A percentile compares a stretch with the other conserved stretches of the same genome.
Conservation (phyloP, 92 coral and sea anemone species). For the Bergia puertoricense region DNA sequence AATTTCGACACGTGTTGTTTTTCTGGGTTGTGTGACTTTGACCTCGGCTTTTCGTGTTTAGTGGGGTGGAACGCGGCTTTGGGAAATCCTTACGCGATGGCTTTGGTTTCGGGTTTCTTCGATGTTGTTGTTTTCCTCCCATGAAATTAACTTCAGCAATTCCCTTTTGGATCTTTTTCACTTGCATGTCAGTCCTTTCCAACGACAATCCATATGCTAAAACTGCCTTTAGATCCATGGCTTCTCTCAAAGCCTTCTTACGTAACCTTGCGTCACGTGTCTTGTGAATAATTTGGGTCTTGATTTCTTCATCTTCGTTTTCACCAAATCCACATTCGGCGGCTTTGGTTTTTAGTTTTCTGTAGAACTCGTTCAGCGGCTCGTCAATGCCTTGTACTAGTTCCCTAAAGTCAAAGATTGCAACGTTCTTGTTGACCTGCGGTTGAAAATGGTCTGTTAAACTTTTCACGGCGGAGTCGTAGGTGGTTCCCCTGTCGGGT, state of each 20-base stretch:
- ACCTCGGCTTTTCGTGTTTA: too few relatives aligned
- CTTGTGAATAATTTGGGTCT: slow-evolving; percentile 54
- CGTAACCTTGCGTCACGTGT: slow-evolving; percentile 47
- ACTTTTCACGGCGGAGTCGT: slow-evolving; percentile 32
- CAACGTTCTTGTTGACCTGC: slow-evolving; percentile 37
- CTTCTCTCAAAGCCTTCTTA: slow-evolving; percentile 49
- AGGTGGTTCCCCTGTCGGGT: slow-evolving; percentile 50
- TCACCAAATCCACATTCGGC: slow-evolving; percentile 20
- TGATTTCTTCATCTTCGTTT: slow-evolving; percentile 42
- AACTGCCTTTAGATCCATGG: slow-evolving; percentile 6
- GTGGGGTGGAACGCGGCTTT: too few relatives aligned
- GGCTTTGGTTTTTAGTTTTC: slow-evolving; percentile 45
- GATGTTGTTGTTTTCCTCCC: too few relatives aligned
- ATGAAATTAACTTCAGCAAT: too few relatives aligned
- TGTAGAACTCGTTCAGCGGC: slow-evolving; percentile 39
- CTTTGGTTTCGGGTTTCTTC: too few relatives aligned
- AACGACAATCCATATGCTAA: slow-evolving; percentile 38
- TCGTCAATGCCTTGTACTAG: slow-evolving; percentile 33
- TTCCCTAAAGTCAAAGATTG: slow-evolving; percentile 45
- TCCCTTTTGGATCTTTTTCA: slow-evolving; percentile 1
- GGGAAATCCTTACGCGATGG: too few relatives aligned
- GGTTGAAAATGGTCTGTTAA: slow-evolving; percentile 45
- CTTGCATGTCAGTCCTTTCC: slow-evolving; percentile 57
- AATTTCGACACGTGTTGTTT: slow-evolving; percentile 35
- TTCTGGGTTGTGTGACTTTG: not conserved